phyloP scores from a whole-genome alignment of 2,113 vertebrate species.

The Rhipidura dahli region DNA sequence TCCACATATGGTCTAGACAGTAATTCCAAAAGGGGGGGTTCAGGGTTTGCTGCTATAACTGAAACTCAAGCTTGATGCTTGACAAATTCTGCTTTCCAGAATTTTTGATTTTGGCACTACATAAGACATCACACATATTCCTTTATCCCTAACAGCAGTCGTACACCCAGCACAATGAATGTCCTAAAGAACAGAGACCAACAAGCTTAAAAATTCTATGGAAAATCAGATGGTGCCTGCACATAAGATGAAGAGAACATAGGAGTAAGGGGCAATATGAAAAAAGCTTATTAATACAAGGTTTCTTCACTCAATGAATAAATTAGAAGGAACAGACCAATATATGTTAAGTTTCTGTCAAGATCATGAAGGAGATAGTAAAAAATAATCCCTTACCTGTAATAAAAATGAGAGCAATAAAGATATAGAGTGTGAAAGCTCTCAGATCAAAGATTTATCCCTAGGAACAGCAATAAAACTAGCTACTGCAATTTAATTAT shows the following conservation, averaged over 20 bases:
- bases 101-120: background rate
- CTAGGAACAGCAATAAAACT: slow-evolving; percentile 67
- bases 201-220: background rate
- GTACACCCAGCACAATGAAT: background rate
- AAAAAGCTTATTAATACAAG: slow-evolving; percentile 47
- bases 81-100: background rate
- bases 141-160: background rate
- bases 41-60: background rate
- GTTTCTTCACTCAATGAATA: slow-evolving; percentile 38
- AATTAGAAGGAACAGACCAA: slow-evolving; percentile 33
- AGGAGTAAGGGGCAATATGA: background rate
- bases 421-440: slow-evolving; percentile 53
- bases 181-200: background rate
- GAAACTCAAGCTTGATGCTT: background rate
- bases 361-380: slow-evolving; percentile 11
- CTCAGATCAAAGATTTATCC: slow-evolving; percentile 71
- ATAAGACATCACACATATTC: background rate
- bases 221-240: background rate
- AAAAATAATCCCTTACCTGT: slow-evolving; percentile 56
- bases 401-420: slow-evolving; percentile 67
- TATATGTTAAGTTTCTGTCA: slow-evolving; percentile 62
- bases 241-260: background rate
- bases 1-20: background rate
- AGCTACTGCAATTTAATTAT: slow-evolving; percentile 73
- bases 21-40: background rate